Percentiles rank a stretch among this genome's conserved stretches.
Evolutionary conservation across 2,888 invertebrate genomes (phyloP).

Genomic region (Patella pellucida): DNA sequence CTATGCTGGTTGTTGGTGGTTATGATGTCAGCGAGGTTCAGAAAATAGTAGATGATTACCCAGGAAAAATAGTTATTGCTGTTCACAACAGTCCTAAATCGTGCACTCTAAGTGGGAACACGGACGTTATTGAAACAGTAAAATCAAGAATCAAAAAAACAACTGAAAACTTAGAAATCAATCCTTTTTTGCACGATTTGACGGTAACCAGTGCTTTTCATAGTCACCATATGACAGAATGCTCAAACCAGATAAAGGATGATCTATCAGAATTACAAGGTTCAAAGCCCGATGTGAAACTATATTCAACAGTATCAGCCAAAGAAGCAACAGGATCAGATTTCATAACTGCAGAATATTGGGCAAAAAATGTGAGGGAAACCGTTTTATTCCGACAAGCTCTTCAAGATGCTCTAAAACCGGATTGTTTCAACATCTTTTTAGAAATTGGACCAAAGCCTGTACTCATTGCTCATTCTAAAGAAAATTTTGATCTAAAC

Average conservation of each 20-base stretch:
- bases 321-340: slow-evolving; percentile 18
- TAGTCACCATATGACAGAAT: slow-evolving; percentile 41
- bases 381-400: slow-evolving; percentile 39
- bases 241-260: slow-evolving; percentile 22
- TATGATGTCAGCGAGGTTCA: slow-evolving; percentile 28
- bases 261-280: slow-evolving; percentile 30
- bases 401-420: slow-evolving; percentile 21
- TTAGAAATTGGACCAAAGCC: slow-evolving; percentile 53
- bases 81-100: slow-evolving; percentile 40
- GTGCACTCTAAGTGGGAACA: slow-evolving; percentile 43
- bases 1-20: slow-evolving; percentile 45
- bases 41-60: slow-evolving; percentile 22
- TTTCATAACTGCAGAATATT: slow-evolving; percentile 40
- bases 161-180: slow-evolving; percentile 25
- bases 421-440: slow-evolving; percentile 30
- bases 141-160: slow-evolving; percentile 21
- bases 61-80: slow-evolving; percentile 33
- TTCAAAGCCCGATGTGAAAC: slow-evolving; percentile 13
- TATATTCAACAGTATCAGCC: slow-evolving; percentile 49
- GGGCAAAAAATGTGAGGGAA: slow-evolving; percentile 42
- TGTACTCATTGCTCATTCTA: slow-evolving; percentile 38
- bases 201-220: slow-evolving; percentile 53
- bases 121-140: slow-evolving; percentile 26
- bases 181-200: slow-evolving; percentile 22
- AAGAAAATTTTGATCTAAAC: slow-evolving; percentile 27